Evolutionary conservation across 2,797 vertebrate genomes (phyloP), one percentile per base, ranked within the genome.

Genomic region (Lutjanus argentimaculatus): DNA sequence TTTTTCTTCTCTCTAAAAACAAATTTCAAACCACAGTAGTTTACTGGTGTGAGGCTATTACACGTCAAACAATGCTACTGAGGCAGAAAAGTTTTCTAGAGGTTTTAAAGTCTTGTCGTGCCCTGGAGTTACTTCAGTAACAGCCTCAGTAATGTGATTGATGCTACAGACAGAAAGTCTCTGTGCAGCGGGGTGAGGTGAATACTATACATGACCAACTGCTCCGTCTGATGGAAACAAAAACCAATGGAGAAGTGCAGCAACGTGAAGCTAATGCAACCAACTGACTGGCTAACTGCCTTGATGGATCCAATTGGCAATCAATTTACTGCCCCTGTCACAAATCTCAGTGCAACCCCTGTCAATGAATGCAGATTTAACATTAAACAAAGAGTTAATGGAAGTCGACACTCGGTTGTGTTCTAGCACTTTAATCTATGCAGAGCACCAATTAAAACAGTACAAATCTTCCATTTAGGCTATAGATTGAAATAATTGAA

Each of bases 261-360:
- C 80, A 85, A 73, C 69, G 70, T 77, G 70, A 82, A 69, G 56
- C 75, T 84, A 76, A 87, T 80, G 21, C 64, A 63, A 36, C 83
- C 79, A 85, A 83, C 43, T 62, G 71, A 82, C 79, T 85, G 77
- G 22, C 30, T 72, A 87, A 82, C 43, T 30, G n/a, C 59, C 53
- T 46, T 79, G 74, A 90, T 75, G 67, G 79, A 86, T 85, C 69
- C 61, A 73, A 67, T 10, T 69, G 66, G 53, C 58, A 73, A 69
- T 67, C 62, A 77, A 76, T 86, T 72, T 74, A n/a, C 43, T 51
- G 51, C 65, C 66, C 52, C 57, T 72, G 75, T 75, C 79, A 77
- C 78, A 53, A 36, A 88, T 85, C 68, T 72, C n/a, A 8, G 42
- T 12, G 52, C 63, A 72, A 49, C 52, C 7, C 0, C 30, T 1